Base-by-base conservation (phyloP, 2,113 vertebrate species). In the Gymnogyps californianus region DNA sequence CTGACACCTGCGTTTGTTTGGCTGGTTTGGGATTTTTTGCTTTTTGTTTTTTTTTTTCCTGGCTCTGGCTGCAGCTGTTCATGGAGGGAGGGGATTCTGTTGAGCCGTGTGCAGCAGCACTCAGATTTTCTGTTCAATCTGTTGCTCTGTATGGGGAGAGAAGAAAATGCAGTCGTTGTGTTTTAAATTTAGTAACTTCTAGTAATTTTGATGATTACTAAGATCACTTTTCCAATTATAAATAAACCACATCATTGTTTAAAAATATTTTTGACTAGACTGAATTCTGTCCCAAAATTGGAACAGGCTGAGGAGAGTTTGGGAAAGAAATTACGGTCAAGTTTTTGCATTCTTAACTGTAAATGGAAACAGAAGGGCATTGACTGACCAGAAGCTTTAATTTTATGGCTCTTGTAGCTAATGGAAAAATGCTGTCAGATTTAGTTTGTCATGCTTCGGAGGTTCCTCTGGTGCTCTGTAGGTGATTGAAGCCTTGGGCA, bases 341-440 rank as follows among this genome's bases (percentile, higher is more conserved):
- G 66, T 67, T 95, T 96, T 94, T 83, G 62, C 89, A 91, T 97
- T 97, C 93, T 96, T 97, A 96, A 96, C 91, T 34, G 3, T 97
- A 97, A 97, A 96, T 96, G 96, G 96, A 95, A 97, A 95, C 93
- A 96, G 83, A 97, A 92, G 88, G 89, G 83, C 80, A 91, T 71
- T 89, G 77, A 94, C 81, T 93, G 91, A 76, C 94, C 94, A 94
- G 93, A 83, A 90, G 67, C 77, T 91, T 90, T 70, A 67, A 83
- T 90, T 96, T 88, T 93, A 26, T 80, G 90, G 71, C 62, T 90
- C 58, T 67, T 83, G 29, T 55, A 85, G 62, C 67, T 95, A 71
- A 91, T 85, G 44, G 36, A 81, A 90, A 91, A 94, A 49, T 71
- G 67, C 49, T 89, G 87, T 88, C 87, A 80, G 40, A 78, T 91